Evolutionary conservation across 2,113 vertebrate genomes (phyloP).

Genomic region (Hippocampus comes): DNA sequence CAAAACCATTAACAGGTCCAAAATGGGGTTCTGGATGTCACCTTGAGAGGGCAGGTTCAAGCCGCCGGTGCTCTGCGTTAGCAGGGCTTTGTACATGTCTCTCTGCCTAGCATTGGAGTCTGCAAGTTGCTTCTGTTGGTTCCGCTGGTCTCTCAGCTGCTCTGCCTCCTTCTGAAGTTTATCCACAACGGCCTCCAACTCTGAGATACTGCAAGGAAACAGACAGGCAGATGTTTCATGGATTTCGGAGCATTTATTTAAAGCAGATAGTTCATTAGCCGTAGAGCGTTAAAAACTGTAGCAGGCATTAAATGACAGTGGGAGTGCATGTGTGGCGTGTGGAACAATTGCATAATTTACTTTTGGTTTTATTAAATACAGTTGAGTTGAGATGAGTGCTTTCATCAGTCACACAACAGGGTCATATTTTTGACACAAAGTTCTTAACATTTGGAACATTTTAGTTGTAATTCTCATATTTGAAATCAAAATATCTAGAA

Average conservation of each 20-base stretch:
- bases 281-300: neutral
- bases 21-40: slow-evolving; percentile 24
- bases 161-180: slow-evolving; percentile 78
- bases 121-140: slow-evolving; percentile 87
- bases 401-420: no score
- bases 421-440: no score
- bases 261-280: neutral
- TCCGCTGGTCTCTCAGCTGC: slow-evolving; percentile 81
- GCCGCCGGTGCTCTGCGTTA: slow-evolving; percentile 89
- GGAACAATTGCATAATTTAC: neutral
- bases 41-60: slow-evolving; percentile 83
- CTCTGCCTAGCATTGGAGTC: slow-evolving; percentile 89
- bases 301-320: neutral
- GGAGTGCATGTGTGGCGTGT: neutral
- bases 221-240: neutral
- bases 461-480: no score
- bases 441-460: no score
- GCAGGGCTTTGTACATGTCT: slow-evolving; percentile 91
- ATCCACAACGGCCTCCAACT: slow-evolving; percentile 78
- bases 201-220: slow-evolving; percentile 72
- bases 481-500: no score
- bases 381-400: no score
- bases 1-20: neutral
- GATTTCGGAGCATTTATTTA: neutral
- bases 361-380: neutral